These are phyloP conservation scores for Drosophila pullipes DNA, from an alignment of 2,888 invertebrate genomes.

Conservation along the genomic window DNA sequence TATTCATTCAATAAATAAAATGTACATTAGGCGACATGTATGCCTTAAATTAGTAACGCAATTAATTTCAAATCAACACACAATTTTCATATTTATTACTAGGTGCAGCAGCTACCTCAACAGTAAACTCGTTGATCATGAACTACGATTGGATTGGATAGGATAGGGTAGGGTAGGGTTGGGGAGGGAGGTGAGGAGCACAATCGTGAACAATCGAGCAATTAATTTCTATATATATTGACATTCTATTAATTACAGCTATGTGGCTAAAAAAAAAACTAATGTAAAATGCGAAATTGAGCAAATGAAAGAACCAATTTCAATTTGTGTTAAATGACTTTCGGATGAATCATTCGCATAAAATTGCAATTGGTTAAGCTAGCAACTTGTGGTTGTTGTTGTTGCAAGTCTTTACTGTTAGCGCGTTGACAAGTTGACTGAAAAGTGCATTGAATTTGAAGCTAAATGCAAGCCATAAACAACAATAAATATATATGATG, in stretches of 20 bases:
- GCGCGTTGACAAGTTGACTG: slow-evolving; percentile 64
- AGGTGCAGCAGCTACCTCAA: slow-evolving; percentile 45
- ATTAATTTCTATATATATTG: slow-evolving; percentile 45
- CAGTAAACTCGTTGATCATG: slow-evolving; percentile 39
- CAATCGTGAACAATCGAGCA: slow-evolving; percentile 17
- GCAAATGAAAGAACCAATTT: not conserved
- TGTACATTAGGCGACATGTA: not conserved
- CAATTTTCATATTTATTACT: slow-evolving; percentile 23
- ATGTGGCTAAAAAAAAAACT: slow-evolving; percentile 15
- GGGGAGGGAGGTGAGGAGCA: not conserved
- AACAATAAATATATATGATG: slow-evolving; percentile 71
- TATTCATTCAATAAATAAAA: not conserved
- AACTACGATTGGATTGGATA: not conserved
- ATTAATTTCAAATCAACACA: slow-evolving; percentile 27
- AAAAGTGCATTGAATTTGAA: slow-evolving; percentile 73
- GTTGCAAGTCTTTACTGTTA: slow-evolving; percentile 59
- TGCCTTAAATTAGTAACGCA: slow-evolving; percentile 18
- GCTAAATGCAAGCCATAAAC: slow-evolving; percentile 57
- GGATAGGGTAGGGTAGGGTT: not conserved
- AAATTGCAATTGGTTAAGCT: slow-evolving; percentile 47
- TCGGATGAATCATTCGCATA: slow-evolving; percentile 46
- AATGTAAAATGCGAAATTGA: slow-evolving; percentile 22
- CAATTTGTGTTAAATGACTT: not conserved
- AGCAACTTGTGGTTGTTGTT: not conserved
- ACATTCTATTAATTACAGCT: slow-evolving; percentile 60